These are phyloP conservation scores for Aradophagus sp. DNA, from an alignment of 1,140 invertebrate species.

Conservation along the genomic window DNA sequence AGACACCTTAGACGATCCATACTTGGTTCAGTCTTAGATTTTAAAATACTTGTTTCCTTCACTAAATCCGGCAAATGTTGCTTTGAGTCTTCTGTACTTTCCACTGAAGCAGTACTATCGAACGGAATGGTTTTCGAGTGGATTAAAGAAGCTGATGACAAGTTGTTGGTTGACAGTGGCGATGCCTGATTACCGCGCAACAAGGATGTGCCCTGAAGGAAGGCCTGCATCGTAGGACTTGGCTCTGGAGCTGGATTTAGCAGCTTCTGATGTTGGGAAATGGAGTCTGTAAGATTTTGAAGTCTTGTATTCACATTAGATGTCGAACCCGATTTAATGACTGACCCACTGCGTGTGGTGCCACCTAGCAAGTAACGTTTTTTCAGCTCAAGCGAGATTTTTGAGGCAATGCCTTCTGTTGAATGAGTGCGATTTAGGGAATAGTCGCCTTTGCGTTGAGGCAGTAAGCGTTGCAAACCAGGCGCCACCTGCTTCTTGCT, in stretches of 20 bases:
- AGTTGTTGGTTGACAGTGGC: conserved; percentile 61
- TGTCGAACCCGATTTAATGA: conserved; percentile 89
- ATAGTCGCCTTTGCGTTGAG: conserved; percentile 81
- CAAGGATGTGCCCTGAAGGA: conserved; percentile 77
- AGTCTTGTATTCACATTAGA: conserved; percentile 88
- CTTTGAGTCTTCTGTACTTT: conserved; percentile 27
- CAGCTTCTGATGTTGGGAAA: conserved; percentile 91
- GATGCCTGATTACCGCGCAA: conserved; percentile 64
- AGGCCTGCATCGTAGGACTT: conserved; percentile 84
- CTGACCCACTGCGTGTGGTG: conserved; percentile 77
- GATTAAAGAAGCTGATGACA: conserved; percentile 38
- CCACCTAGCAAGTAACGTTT: conserved; percentile 87
- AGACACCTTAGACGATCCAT: conserved; percentile 24
- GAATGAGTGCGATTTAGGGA: conserved; percentile 86
- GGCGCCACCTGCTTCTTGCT: conserved; percentile 57
- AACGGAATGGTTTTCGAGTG: conserved; percentile 62
- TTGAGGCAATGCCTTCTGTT: conserved; percentile 89
- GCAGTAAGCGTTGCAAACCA: conserved; percentile 64
- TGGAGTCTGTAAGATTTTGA: conserved; percentile 86
- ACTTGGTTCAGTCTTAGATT: conserved; percentile 59
- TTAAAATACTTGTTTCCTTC: conserved; percentile 69
- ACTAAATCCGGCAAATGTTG: conserved; percentile 68
- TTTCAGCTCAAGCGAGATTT: conserved; percentile 88
- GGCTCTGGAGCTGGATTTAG: conserved; percentile 86
- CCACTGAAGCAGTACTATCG: conserved; percentile 2